Base-by-base conservation (phyloP, 2,888 invertebrate species). In the Acrobasis suavella region DNA sequence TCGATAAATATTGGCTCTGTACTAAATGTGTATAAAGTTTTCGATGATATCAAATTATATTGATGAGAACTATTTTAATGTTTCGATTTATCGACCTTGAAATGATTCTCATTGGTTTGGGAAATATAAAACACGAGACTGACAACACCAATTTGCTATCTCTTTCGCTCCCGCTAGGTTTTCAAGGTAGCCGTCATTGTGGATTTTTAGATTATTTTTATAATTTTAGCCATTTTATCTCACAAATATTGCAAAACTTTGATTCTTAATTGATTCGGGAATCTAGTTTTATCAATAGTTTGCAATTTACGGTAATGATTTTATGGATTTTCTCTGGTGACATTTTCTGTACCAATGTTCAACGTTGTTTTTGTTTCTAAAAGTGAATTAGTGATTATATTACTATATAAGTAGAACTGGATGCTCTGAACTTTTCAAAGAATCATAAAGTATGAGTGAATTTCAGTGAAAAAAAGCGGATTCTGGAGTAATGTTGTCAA, bases 161-260 rank as follows among this genome's bases (percentile, higher is more conserved):
- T 91, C 91, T 92, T 92, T 92, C 86, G 80, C 91, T 89, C 91
- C 90, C 88, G 86, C 85, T 84, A 77, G 86, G 85, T 88, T 82
- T 81, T 88, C 87, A 91, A 92, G 91, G 91, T 92, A 91, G 87
- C 77, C 77, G 86, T 83, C 80, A 75, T 69, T 77, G 76, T 71
- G 71, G 72, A 78, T 81, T 85, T 89, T 82, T 81, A 69, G 68
- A 67, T 73, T 70, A 80, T 73, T 82, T 83, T 81, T 68, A 67
- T 69, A 64, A 72, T 80, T 82, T 79, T 78, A 73, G 61, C 65
- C 49, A 64, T 65, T 75, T 72, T 78, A 65, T 69, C 62, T 65
- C 38, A 69, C 67, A 88, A 87, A 87, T 87, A 86, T 68, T 71
- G 55, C 42, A 60, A 66, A 64, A 70, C 66, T 70, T 55, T 56